Percentiles rank a stretch among this genome's conserved stretches.
These are phyloP conservation scores for Crocidura indochinensis DNA, from an alignment of 2,797 vertebrate species.

Conservation along the genomic window DNA sequence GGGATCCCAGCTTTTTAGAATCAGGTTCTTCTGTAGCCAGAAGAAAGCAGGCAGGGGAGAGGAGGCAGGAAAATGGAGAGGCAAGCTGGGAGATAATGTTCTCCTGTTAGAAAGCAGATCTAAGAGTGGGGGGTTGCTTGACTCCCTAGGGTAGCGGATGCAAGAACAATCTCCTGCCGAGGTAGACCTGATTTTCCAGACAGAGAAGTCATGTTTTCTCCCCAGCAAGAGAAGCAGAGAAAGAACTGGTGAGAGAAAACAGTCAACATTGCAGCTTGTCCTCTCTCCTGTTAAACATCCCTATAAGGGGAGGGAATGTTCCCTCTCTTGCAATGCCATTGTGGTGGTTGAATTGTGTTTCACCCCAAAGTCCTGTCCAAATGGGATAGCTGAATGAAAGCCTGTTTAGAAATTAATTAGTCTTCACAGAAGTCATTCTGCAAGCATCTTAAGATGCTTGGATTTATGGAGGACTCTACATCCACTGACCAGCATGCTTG, in stretches of 20 bases:
- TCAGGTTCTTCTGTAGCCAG: background rate
- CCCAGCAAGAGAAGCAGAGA: background rate
- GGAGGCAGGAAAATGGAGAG: background rate
- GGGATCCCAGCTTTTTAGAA: background rate
- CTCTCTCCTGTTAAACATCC: background rate
- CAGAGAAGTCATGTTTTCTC: background rate
- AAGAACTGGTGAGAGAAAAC: background rate
- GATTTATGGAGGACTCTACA: background rate
- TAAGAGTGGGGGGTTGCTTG: background rate
- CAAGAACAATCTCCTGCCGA: background rate
- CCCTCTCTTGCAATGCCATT: background rate
- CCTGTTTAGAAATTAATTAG: too few relatives aligned
- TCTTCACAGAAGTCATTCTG: background rate
- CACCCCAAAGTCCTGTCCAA: background rate
- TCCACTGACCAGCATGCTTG: background rate
- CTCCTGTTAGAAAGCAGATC: background rate
- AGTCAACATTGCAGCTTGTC: background rate
- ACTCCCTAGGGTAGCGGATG: background rate
- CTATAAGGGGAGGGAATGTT: too few relatives aligned
- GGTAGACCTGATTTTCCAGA: background rate
- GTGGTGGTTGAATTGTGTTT: background rate
- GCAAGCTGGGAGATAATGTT: background rate
- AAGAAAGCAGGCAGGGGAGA: background rate
- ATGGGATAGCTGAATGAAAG: too few relatives aligned
- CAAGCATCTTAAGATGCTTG: background rate